A percentile compares a stretch with the other conserved stretches of the same genome.
phyloP scores from a whole-genome alignment of 2,888 invertebrate species.

The Abscondita cerata region DNA sequence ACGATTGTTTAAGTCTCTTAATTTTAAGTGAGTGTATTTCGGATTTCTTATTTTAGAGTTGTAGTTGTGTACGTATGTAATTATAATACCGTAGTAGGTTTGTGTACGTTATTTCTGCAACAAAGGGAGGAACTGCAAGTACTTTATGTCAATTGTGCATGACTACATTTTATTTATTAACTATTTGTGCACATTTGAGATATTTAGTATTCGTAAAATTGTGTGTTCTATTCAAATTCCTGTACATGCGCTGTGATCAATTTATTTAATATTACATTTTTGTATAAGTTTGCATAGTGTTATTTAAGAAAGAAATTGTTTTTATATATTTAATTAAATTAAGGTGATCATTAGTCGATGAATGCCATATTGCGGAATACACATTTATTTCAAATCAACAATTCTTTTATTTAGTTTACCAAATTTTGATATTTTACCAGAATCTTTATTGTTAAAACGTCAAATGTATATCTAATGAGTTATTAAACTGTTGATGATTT shows the following conservation, averaged over 20 bases:
- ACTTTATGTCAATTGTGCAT: slow-evolving; percentile 20
- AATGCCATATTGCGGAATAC: slow-evolving; percentile 20
- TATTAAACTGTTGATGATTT: background rate
- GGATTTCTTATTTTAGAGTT: slow-evolving; percentile 16
- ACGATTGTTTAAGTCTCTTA: slow-evolving; percentile 28
- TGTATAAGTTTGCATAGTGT: slow-evolving; percentile 29
- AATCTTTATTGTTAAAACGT: too few species aligned
- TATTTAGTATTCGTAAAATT: slow-evolving; percentile 14
- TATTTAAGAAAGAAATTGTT: slow-evolving; percentile 17
- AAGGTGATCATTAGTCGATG: slow-evolving; percentile 13
- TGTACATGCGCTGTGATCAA: slow-evolving; percentile 39
- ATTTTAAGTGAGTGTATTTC: slow-evolving; percentile 20
- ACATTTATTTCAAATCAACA: background rate
- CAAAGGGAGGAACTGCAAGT: background rate
- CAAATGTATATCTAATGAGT: background rate
- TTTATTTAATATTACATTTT: slow-evolving; percentile 30
- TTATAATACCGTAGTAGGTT: too few species aligned
- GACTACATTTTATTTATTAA: slow-evolving; percentile 28
- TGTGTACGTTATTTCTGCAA: background rate
- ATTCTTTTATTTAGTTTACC: slow-evolving; percentile 2
- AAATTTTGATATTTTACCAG: too few species aligned
- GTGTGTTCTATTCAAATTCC: slow-evolving; percentile 39
- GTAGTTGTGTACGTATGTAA: slow-evolving; percentile 11
- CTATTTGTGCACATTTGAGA: slow-evolving; percentile 16
- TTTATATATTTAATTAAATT: slow-evolving; percentile 22